A percentile compares a stretch with the other conserved stretches of the same genome.
These are phyloP conservation scores for Cynocephalus volans DNA, from an alignment of 2,113 vertebrate species.

Conservation along the genomic window DNA sequence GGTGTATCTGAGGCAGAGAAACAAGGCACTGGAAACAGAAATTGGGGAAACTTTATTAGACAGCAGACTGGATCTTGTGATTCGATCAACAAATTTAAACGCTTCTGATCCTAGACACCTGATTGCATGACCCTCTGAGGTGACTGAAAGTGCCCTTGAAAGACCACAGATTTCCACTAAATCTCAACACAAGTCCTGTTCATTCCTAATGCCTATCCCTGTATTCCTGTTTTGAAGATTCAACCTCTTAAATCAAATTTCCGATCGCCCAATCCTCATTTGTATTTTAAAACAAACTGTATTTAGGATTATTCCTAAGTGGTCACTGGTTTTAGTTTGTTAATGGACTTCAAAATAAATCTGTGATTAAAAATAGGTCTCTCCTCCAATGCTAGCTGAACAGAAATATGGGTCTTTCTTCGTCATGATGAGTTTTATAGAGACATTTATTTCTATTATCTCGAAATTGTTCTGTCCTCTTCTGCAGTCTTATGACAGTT, in stretches of 20 bases:
- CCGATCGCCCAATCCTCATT: background rate
- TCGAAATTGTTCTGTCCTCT: constrained; percentile 68
- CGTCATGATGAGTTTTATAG: background rate
- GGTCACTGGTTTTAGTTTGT: background rate
- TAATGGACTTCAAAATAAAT: constrained; percentile 28
- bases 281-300: background rate
- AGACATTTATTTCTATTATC: constrained; percentile 79
- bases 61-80: background rate
- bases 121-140: background rate
- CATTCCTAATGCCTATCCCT: background rate
- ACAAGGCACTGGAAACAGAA: background rate
- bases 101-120: background rate
- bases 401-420: constrained; percentile 64
- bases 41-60: background rate
- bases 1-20: background rate
- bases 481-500: constrained; percentile 40
- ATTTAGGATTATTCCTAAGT: constrained; percentile 35
- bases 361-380: constrained; percentile 63
- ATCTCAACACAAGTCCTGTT: background rate
- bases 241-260: background rate
- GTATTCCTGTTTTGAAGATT: background rate
- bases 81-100: background rate
- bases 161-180: background rate
- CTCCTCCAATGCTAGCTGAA: background rate
- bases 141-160: background rate